phyloP scores from a whole-genome alignment of 2,888 invertebrate genomes.

The Dolichomitus sp. region DNA sequence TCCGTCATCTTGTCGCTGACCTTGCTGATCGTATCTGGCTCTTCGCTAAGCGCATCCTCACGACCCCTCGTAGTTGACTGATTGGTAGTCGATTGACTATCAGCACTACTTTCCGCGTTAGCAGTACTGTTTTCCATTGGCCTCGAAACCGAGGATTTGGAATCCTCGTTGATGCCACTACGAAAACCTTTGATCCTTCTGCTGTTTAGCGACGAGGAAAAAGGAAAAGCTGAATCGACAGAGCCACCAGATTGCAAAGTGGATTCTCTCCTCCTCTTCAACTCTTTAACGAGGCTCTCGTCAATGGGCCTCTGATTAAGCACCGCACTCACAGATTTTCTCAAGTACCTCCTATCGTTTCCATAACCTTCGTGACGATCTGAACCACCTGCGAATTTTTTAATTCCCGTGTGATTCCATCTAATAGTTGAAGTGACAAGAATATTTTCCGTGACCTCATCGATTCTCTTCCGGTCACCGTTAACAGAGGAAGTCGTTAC shows the following conservation, averaged over 20 bases:
- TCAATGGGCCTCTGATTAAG: conserved; percentile 76
- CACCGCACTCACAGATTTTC: conserved; percentile 79
- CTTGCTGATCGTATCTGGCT: conserved; percentile 24
- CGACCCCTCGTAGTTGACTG: not conserved
- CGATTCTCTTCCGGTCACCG: conserved; percentile 6
- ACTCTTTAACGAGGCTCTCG: conserved; percentile 48
- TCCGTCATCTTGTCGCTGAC: conserved; percentile 43
- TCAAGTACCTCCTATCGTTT: conserved; percentile 72
- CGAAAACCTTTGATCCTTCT: conserved; percentile 49
- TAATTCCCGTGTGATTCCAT: conserved; percentile 74
- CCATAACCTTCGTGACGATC: conserved; percentile 59
- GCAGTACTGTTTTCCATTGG: conserved; percentile 62
- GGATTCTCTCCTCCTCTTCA: conserved; percentile 58
- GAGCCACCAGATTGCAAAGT: conserved; percentile 13
- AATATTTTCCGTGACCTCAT: conserved; percentile 36
- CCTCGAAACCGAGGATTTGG: conserved; percentile 33
- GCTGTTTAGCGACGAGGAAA: conserved; percentile 25
- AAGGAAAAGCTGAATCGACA: conserved; percentile 7
- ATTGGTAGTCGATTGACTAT: not conserved
- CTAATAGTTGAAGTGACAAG: conserved; percentile 69
- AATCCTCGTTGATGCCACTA: conserved; percentile 47
- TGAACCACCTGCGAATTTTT: conserved; percentile 15
- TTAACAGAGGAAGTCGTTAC: conserved; percentile 29
- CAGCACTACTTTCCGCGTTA: not conserved
- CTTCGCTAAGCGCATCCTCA: conserved; percentile 46